Evolutionary conservation across 2,797 vertebrate genomes (phyloP).

Genomic region (Tragopan temminckii): DNA sequence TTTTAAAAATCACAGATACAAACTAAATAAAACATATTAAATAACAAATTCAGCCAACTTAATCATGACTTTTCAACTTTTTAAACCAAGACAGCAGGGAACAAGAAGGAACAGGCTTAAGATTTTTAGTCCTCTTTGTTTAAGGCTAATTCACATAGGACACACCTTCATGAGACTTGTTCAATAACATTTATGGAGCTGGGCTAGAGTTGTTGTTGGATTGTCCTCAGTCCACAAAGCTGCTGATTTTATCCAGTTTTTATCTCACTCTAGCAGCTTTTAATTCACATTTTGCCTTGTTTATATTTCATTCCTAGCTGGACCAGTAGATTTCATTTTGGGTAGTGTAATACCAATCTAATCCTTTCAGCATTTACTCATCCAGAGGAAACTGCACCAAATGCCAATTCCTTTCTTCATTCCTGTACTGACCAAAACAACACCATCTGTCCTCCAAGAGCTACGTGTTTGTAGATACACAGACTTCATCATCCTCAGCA

Average conservation of each 20-base stretch:
- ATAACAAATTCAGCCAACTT: slow-evolving; percentile 74
- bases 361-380: not conserved
- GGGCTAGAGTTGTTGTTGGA: slow-evolving; percentile 72
- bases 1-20: slow-evolving; percentile 73
- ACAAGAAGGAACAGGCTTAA: slow-evolving; percentile 62
- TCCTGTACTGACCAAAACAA: slow-evolving; percentile 29
- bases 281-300: slow-evolving; percentile 64
- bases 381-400: not conserved
- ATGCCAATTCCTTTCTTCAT: slow-evolving; percentile 22
- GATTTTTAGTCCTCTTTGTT: slow-evolving; percentile 74
- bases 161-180: slow-evolving; percentile 76
- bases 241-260: slow-evolving; percentile 60
- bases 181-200: slow-evolving; percentile 77
- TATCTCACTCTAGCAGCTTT: slow-evolving; percentile 45
- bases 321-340: slow-evolving; percentile 17
- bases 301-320: slow-evolving; percentile 32
- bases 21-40: slow-evolving; percentile 77
- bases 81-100: slow-evolving; percentile 73
- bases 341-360: not conserved
- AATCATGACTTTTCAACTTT: slow-evolving; percentile 78
- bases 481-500: slow-evolving; percentile 40
- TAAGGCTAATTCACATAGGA: slow-evolving; percentile 73
- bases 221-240: slow-evolving; percentile 62
- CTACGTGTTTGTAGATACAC: slow-evolving; percentile 20
- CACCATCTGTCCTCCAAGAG: not conserved